Conservation (phyloP, 2,113 vertebrate species). For the Paradoxurus hermaphroditus region DNA sequence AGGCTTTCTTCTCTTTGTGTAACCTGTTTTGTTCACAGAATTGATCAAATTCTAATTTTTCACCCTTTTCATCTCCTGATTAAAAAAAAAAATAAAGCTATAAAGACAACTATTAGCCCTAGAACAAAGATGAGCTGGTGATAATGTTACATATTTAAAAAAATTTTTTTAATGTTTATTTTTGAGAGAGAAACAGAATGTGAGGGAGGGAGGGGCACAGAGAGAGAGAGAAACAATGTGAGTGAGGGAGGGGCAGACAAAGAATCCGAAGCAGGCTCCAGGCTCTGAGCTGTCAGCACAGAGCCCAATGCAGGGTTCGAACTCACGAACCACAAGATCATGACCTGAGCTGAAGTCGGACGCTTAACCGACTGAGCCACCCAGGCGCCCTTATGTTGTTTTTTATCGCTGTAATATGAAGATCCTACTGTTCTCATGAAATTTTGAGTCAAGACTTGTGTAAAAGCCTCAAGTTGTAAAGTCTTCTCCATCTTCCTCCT, state of each 20-base stretch:
- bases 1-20: neutral
- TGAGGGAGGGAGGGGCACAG: too few relatives aligned
- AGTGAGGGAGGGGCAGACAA: too few relatives aligned
- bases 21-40: neutral
- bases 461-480: neutral
- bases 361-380: too few relatives aligned
- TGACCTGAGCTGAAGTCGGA: too few relatives aligned
- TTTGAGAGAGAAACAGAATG: too few relatives aligned
- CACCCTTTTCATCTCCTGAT: neutral
- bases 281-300: too few relatives aligned
- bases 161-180: too few relatives aligned
- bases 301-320: too few relatives aligned
- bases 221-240: too few relatives aligned
- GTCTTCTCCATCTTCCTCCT: neutral
- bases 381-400: neutral
- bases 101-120: neutral
- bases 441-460: neutral
- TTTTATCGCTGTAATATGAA: neutral
- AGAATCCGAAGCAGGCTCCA: too few relatives aligned
- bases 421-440: neutral
- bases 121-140: neutral
- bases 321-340: too few relatives aligned
- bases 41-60: neutral
- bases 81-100: neutral
- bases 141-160: neutral